phyloP scores from a whole-genome alignment of 2,888 invertebrate genomes.

The Antheraea yamamai region DNA sequence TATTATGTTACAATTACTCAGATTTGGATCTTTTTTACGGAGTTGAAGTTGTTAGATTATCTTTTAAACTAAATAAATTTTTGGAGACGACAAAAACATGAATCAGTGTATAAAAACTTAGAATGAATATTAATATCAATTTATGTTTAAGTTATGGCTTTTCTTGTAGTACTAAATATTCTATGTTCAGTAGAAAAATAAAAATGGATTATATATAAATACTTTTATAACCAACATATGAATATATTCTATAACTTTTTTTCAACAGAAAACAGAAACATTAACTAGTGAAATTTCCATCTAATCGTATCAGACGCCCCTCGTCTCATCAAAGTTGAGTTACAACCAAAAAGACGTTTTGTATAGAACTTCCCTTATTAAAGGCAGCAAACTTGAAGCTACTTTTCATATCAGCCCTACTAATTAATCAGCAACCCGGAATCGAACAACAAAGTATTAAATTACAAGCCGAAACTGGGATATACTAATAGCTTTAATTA shows the following conservation, averaged over 20 bases:
- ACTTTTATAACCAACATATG: not conserved
- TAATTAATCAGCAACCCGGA: slow-evolving; percentile 72
- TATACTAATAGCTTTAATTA: slow-evolving; percentile 62
- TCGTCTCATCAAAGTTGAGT: slow-evolving; percentile 70
- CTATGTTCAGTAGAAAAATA: too few species aligned
- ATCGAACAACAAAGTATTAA: slow-evolving; percentile 73
- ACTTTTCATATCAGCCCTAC: slow-evolving; percentile 72
- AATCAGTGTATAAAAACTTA: too few species aligned
- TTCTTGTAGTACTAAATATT: too few species aligned
- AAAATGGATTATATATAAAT: not conserved
- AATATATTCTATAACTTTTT: not conserved
- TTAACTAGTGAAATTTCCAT: slow-evolving; percentile 33
- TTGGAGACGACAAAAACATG: too few species aligned
- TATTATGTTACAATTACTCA: too few species aligned
- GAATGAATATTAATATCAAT: too few species aligned
- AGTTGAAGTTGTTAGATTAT: too few species aligned
- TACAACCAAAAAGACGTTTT: slow-evolving; percentile 72
- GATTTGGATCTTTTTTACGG: too few species aligned
- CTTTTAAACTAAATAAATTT: too few species aligned
- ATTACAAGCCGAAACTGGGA: slow-evolving; percentile 56
- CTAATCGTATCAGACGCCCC: slow-evolving; percentile 59
- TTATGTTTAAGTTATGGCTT: too few species aligned
- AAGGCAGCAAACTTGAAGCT: slow-evolving; percentile 61
- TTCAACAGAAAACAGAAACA: slow-evolving; percentile 16
- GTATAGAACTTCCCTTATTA: slow-evolving; percentile 73